Evolutionary conservation across 1,140 invertebrate genomes (phyloP), one percentile per base, ranked within the genome.

Genomic region (Drosophila nigromelanica): DNA sequence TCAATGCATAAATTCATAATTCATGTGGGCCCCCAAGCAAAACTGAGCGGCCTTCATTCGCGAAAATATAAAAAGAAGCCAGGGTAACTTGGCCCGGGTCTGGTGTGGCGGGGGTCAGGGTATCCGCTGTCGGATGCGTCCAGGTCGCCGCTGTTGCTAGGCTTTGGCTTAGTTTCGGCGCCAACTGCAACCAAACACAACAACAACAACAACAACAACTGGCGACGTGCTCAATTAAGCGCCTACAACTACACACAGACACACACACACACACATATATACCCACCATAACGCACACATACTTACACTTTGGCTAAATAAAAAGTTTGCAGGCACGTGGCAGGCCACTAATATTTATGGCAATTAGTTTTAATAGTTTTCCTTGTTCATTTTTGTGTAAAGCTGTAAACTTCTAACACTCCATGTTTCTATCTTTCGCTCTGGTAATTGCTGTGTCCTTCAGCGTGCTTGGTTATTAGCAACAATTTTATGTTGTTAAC

Each of bases 1-100:
- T 82, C 82, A 89, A 87, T 87, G 82, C 82, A 82, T 82, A 87
- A 87, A 87, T 87, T 87, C 82, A 87, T 87, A 89, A 87, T 87
- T 87, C 82, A 87, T 89, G 76, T 67, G 63, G 61, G 62, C 55
- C 71, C 71, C 70, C 47, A 62, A 63, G 67, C 51, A 61, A 35
- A 69, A 69, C 66, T 56, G 50, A 18, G 42, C 50, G 51, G 43
- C 72, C 58, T 56, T 67, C 64, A 70, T 58, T 70, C 56, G 42
- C 27, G 14, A 30, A 54, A 69, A 45, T 61, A 68, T 61, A 58
- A 51, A 74, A 50, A 62, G 24, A 12, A 54, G 24, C 42, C 21
- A 39, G 55, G 27, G 33, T 37, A 45, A 45, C 62, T 42, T n/a
- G 6, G 14, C 33, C 8, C 0, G 5, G 48, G 2, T 0, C 12